Evolutionary conservation across 2,888 invertebrate genomes (phyloP).

Genomic region (Lingula anatina): DNA sequence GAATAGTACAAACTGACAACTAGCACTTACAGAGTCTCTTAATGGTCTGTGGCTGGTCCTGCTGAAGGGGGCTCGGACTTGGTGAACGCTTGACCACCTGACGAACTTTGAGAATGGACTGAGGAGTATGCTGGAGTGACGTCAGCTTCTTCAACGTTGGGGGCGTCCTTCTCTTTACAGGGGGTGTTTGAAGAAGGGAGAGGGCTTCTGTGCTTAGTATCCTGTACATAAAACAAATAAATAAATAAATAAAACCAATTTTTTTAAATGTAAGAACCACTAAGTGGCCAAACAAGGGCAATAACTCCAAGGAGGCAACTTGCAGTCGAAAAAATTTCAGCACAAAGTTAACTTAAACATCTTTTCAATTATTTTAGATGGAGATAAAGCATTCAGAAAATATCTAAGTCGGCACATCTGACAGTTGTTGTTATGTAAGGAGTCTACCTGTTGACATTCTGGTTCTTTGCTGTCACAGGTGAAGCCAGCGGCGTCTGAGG

Average conservation of each 20-base stretch:
- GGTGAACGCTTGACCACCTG: conserved; percentile 19
- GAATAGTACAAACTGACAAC: too few species aligned
- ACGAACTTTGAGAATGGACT: conserved; percentile 63
- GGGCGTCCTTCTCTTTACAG: conserved; percentile 52
- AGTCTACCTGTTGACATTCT: neutral
- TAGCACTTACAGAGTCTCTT: too few species aligned
- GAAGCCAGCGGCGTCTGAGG: conserved; percentile 5
- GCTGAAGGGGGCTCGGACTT: too few species aligned
- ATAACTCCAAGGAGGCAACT: neutral
- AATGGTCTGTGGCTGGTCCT: too few species aligned
- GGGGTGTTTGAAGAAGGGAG: conserved; percentile 59
- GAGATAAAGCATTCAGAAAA: neutral
- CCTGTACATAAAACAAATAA: conserved; percentile 8
- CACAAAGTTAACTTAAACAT: too few species aligned
- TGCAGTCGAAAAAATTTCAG: neutral
- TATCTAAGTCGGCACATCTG: neutral
- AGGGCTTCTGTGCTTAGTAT: conserved; percentile 34
- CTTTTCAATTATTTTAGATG: too few species aligned
- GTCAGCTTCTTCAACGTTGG: conserved; percentile 34
- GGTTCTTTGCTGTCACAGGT: too few species aligned
- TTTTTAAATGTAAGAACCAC: neutral
- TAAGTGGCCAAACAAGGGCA: neutral
- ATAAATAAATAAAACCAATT: neutral
- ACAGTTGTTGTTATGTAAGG: conserved; percentile 2
- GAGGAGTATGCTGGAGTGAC: conserved; percentile 55